Percentiles rank a stretch among this genome's conserved stretches.
Evolutionary conservation across 2,888 invertebrate genomes (phyloP).

Genomic region (Catocala fraxini): DNA sequence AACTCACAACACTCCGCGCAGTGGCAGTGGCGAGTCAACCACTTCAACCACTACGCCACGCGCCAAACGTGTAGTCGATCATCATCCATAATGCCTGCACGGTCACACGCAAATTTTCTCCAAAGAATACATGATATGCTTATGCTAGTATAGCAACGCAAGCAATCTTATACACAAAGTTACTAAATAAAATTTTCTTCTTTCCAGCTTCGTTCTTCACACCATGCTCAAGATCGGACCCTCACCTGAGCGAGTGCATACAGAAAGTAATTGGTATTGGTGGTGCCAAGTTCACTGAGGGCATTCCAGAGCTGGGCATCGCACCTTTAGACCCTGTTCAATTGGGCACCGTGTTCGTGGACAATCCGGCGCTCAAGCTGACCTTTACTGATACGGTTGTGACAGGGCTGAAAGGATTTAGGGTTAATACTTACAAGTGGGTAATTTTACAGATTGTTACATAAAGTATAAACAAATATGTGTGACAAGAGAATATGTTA

Average conservation of each 20-base stretch:
- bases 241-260: conserved; percentile 74
- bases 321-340: conserved; percentile 81
- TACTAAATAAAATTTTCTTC: not conserved
- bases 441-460: conserved; percentile 34
- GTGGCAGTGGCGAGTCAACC: too few relatives aligned
- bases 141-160: too few relatives aligned
- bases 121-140: too few relatives aligned
- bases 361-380: conserved; percentile 79
- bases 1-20: too few relatives aligned
- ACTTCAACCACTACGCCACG: too few relatives aligned
- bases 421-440: conserved; percentile 78
- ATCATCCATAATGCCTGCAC: too few relatives aligned
- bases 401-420: conserved; percentile 75
- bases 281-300: conserved; percentile 74
- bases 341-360: conserved; percentile 77
- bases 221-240: conserved; percentile 79
- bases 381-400: conserved; percentile 80
- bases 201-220: conserved; percentile 81
- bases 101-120: too few relatives aligned
- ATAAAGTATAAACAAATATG: too few relatives aligned
- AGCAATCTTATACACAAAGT: not conserved
- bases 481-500: too few relatives aligned
- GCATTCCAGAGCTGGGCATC: conserved; percentile 81
- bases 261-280: conserved; percentile 66
- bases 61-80: too few relatives aligned